Conservation (phyloP, 2,888 invertebrate genomes). For the Trichacis sp. region DNA sequence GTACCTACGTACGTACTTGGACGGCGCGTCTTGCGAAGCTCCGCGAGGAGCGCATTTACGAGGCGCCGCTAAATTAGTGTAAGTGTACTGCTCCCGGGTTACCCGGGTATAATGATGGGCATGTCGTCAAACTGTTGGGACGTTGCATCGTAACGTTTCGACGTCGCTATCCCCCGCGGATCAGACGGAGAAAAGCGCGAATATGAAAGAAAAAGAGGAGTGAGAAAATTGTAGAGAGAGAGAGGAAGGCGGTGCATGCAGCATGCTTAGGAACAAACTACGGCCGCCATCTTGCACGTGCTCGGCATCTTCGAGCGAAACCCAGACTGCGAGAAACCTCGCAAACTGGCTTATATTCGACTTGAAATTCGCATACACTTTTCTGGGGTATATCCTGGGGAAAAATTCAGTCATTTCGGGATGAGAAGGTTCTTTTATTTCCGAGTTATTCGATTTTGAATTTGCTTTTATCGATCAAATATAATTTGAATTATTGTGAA, state of each 20-base stretch:
- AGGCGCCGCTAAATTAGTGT: constrained; percentile 19
- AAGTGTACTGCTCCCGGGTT: constrained; percentile 18
- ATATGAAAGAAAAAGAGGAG: constrained; percentile 27
- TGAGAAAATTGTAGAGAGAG: constrained; percentile 41
- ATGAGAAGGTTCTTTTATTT: too few species aligned
- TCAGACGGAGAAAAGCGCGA: constrained; percentile 18
- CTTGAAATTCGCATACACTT: constrained; percentile 12
- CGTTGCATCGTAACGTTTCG: constrained; percentile 53
- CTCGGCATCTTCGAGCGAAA: constrained; percentile 59
- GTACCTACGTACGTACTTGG: constrained; percentile 23
- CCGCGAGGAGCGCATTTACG: constrained; percentile 7
- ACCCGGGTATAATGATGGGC: constrained; percentile 59
- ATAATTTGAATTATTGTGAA: too few species aligned
- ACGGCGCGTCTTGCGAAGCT: constrained; percentile 23
- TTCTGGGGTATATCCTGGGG: too few species aligned
- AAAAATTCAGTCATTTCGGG: too few species aligned
- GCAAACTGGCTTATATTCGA: constrained; percentile 13
- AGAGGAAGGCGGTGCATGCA: constrained; percentile 58
- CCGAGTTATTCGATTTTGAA: too few species aligned
- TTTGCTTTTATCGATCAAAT: too few species aligned
- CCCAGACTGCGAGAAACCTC: constrained; percentile 40
- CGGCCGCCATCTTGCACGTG: constrained; percentile 68
- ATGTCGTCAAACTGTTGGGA: constrained; percentile 66
- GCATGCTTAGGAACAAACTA: constrained; percentile 65
- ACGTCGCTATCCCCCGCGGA: constrained; percentile 44